Base-by-base conservation (phyloP, 2,888 invertebrate genomes). In the Agrypnus murinus region DNA sequence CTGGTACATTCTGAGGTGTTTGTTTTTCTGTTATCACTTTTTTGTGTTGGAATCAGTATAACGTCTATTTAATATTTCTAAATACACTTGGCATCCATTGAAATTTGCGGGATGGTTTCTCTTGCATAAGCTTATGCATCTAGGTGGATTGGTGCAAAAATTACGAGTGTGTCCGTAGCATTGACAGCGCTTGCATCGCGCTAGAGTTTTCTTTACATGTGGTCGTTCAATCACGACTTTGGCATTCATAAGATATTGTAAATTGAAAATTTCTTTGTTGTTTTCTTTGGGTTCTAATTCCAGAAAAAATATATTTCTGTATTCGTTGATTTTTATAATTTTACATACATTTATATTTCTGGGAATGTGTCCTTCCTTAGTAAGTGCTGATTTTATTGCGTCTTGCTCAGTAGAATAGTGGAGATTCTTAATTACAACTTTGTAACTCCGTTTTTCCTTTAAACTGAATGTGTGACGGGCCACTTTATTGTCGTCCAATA, bases 271-370 rank as follows among this genome's bases (percentile, higher is more conserved):
- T 36, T 36, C 36, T 36, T 36, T 36, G 36, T 36, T n/a, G n/a
- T n/a, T n/a, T n/a, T n/a, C n/a, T n/a, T n/a, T n/a, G n/a, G n/a
- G n/a, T n/a, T n/a, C n/a, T n/a, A n/a, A n/a, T n/a, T n/a, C n/a
- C n/a, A n/a, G n/a, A n/a, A n/a, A n/a, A n/a, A n/a, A n/a, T n/a
- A n/a, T n/a, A n/a, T n/a, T 50, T 50, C 31, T 25, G n/a, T 45
- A 50, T 50, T 25, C 32, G 31, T 50, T 50, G 9, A 31, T 50
- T 2, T 6, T 46, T 25, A 25, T 12, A 7, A 31, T 31, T 50
- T 32, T 46, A 53, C 32, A 53, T 8, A 25, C 12, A 12, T n/a
- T 53, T 53, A 53, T 34, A 34, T 53, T 57, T 57, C 57, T 57
- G 12, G 12, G 32, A 5, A 12, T 15, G 14, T 45, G 45, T 50